Percentiles rank a stretch among this genome's conserved stretches.
These are phyloP conservation scores for Patella pellucida DNA, from an alignment of 2,888 invertebrate genomes.

Conservation along the genomic window DNA sequence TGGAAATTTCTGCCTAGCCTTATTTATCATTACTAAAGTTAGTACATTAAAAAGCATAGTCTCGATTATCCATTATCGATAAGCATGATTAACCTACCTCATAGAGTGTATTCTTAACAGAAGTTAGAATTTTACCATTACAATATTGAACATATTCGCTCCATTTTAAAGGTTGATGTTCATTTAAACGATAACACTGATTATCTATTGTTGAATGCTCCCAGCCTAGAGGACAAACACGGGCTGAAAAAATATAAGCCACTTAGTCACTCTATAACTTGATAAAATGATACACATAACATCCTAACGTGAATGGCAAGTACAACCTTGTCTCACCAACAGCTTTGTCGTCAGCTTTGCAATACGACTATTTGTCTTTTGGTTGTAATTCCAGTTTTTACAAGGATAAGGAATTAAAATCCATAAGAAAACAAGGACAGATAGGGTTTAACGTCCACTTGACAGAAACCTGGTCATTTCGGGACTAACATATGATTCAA, in stretches of 20 bases:
- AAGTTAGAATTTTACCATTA: background rate
- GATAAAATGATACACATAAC: background rate
- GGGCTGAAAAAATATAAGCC: background rate
- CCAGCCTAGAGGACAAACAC: background rate
- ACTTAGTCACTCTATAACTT: background rate
- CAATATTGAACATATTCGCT: background rate
- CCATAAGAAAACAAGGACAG: too few relatives aligned
- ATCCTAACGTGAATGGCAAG: background rate
- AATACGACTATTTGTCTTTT: background rate
- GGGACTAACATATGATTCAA: too few relatives aligned
- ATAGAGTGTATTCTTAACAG: background rate
- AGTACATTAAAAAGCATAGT: too few relatives aligned
- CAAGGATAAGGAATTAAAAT: too few relatives aligned
- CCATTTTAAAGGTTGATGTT: background rate
- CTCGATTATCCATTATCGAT: too few relatives aligned
- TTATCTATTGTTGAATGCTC: background rate
- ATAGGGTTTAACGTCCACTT: too few relatives aligned
- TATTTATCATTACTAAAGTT: too few relatives aligned
- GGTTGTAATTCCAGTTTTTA: background rate
- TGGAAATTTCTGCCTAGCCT: too few relatives aligned
- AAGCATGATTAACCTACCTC: too few relatives aligned
- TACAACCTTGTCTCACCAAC: too few relatives aligned
- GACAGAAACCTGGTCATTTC: too few relatives aligned
- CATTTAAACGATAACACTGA: background rate
- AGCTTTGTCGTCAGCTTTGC: background rate